phyloP scores from a whole-genome alignment of 30 jellyfish, hydroid and myxozoan genomes.

The Hydractinia echinata region DNA sequence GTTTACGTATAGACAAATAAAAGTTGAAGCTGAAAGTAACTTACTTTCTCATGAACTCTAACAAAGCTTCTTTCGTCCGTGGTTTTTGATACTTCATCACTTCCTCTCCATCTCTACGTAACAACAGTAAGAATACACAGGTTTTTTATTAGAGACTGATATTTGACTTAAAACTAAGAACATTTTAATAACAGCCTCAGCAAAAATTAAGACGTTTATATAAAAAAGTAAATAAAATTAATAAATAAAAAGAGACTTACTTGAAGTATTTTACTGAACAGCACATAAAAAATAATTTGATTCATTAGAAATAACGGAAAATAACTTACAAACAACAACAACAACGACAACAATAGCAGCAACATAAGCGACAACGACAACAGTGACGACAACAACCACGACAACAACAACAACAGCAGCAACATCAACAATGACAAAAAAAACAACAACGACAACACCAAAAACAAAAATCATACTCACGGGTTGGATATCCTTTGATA shows the following conservation, averaged over 20 bases:
- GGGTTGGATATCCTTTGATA: conserved; percentile 68
- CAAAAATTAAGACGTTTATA: too few relatives aligned
- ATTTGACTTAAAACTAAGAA: too few relatives aligned
- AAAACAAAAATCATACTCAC: conserved; percentile 23
- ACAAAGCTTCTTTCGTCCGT: conserved; percentile 51
- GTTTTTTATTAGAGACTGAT: too few relatives aligned
- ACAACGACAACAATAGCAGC: too few relatives aligned
- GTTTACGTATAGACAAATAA: neutral
- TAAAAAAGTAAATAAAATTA: neutral
- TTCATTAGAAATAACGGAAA: neutral
- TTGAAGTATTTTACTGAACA: conserved; percentile 35
- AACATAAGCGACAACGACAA: neutral
- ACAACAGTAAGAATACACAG: neutral
- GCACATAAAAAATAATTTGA: neutral
- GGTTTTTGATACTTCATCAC: conserved; percentile 25
- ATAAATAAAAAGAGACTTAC: conserved; percentile 7
- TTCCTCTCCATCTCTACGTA: conserved; percentile 42
- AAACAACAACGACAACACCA: neutral
- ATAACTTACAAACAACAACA: too few relatives aligned
- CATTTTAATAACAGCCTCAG: too few relatives aligned
- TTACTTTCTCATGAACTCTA: conserved; percentile 69
- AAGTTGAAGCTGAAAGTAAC: neutral
- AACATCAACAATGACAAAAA: neutral
- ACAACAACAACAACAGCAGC: neutral
- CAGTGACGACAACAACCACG: too few relatives aligned